phyloP scores from a whole-genome alignment of 2,888 invertebrate species.

The Rotaria sp. region DNA sequence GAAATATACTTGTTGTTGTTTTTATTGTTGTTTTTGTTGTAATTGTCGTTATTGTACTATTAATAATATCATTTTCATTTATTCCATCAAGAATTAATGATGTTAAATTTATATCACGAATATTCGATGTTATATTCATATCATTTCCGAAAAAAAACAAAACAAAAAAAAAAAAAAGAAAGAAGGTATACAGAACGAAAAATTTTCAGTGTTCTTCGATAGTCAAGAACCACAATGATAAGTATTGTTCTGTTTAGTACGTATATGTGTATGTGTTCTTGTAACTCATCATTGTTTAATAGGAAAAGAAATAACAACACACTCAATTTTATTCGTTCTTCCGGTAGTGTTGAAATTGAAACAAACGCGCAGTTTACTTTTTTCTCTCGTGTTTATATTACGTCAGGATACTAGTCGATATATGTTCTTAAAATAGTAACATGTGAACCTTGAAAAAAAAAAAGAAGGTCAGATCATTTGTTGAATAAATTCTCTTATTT shows the following conservation, averaged over 20 bases:
- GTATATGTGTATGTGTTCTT: background rate
- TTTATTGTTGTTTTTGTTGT: background rate
- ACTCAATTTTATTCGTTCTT: background rate
- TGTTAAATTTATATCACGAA: background rate
- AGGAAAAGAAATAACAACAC: background rate
- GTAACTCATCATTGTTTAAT: background rate
- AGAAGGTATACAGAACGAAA: background rate
- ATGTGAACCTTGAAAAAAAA: background rate
- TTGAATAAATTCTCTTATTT: background rate
- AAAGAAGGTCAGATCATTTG: background rate
- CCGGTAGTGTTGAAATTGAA: background rate
- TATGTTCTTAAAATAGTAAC: background rate
- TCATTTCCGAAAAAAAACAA: background rate
- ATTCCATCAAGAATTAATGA: background rate
- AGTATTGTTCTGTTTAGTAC: background rate
- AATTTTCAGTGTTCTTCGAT: background rate
- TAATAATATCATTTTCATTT: background rate
- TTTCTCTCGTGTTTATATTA: background rate
- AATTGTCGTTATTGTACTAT: background rate
- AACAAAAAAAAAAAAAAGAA: background rate
- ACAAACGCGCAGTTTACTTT: background rate
- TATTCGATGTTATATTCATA: background rate
- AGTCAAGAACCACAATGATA: background rate
- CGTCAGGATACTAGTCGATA: background rate
- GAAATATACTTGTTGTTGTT: background rate